phyloP scores from a whole-genome alignment of 2,888 invertebrate genomes.

The Apeira syringaria region DNA sequence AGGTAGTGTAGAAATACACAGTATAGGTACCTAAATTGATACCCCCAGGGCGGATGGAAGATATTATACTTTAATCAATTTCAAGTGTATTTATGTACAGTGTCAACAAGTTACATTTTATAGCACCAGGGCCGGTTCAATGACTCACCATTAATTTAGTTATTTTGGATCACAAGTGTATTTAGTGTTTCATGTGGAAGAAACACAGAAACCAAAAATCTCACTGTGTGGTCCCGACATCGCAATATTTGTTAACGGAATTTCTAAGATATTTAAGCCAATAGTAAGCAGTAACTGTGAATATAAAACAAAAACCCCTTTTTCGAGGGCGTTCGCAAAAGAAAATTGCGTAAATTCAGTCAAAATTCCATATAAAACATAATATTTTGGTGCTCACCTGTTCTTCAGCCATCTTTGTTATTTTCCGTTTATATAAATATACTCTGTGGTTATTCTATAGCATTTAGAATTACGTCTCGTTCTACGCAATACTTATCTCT shows the following conservation, averaged over 20 bases:
- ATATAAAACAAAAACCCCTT: neutral
- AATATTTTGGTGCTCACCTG: slow-evolving; percentile 87
- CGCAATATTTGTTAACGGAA: slow-evolving; percentile 4
- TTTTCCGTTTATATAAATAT: no score
- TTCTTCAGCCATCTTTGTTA: slow-evolving; percentile 90
- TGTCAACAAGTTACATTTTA: slow-evolving; percentile 53
- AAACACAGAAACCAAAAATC: slow-evolving; percentile 12
- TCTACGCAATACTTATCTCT: slow-evolving; percentile 32
- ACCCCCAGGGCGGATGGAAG: slow-evolving; percentile 2
- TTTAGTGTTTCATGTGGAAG: slow-evolving; percentile 1
- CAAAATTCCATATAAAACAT: slow-evolving; percentile 58
- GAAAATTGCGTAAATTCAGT: slow-evolving; percentile 50
- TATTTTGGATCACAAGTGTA: neutral
- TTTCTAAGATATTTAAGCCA: slow-evolving; percentile 5
- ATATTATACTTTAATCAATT: no score
- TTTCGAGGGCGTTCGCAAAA: slow-evolving; percentile 8
- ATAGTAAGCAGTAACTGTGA: neutral
- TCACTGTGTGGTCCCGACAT: slow-evolving; percentile 21
- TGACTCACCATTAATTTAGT: neutral
- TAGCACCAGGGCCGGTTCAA: slow-evolving; percentile 71
- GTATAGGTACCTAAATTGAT: no score
- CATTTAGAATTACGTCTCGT: slow-evolving; percentile 73
- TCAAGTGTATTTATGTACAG: neutral
- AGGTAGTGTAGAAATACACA: no score
- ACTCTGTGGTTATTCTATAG: no score